Percentiles rank a stretch among this genome's conserved stretches.
Conservation (phyloP, 2,888 invertebrate genomes). For the Aleiodes alternator region DNA sequence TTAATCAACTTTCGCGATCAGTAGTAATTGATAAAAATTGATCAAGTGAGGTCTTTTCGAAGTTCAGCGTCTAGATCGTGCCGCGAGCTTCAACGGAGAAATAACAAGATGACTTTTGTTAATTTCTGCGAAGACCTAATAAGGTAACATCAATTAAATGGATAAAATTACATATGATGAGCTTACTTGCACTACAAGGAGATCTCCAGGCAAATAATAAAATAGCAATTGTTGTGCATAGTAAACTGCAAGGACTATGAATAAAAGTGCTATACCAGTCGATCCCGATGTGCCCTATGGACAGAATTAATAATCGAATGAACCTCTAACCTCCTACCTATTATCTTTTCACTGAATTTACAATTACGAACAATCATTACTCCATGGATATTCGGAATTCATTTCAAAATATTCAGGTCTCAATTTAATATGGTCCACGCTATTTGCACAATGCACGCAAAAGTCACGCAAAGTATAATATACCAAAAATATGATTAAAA, state of each 20-base stretch:
- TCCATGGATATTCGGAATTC: too few species aligned
- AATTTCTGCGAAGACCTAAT: too few species aligned
- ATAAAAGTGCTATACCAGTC: conserved; percentile 40
- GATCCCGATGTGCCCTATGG: conserved; percentile 39
- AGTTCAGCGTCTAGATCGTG: neutral
- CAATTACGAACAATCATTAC: too few species aligned
- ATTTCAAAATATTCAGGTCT: too few species aligned
- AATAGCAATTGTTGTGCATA: conserved; percentile 54
- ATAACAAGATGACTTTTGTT: neutral
- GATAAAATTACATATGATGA: neutral
- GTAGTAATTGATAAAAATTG: too few species aligned
- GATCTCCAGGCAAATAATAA: conserved; percentile 55
- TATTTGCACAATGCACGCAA: too few species aligned
- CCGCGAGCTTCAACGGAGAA: neutral
- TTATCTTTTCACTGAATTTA: too few species aligned
- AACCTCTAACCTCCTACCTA: too few species aligned
- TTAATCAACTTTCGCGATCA: neutral
- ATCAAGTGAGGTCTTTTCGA: too few species aligned
- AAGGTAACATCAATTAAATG: neutral
- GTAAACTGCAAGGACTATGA: conserved; percentile 51
- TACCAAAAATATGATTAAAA: too few species aligned
- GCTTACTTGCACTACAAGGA: conserved; percentile 51
- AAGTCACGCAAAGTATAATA: too few species aligned
- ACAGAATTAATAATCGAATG: neutral
- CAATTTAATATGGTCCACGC: too few species aligned